phyloP scores from a whole-genome alignment of 1,140 invertebrate species.

The Diachasma alloeum region DNA sequence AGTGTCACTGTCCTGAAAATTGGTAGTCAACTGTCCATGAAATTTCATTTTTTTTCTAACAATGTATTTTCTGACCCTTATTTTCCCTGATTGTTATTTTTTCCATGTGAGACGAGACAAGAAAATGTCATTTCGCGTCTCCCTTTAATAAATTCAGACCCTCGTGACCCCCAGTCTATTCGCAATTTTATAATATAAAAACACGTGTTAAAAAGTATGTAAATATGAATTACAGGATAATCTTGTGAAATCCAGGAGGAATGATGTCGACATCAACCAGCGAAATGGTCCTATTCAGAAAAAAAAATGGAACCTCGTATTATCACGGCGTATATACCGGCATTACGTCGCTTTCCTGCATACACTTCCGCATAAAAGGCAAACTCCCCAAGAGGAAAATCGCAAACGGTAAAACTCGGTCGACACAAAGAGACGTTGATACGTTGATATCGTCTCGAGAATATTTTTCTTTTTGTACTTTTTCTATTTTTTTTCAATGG shows the following conservation, averaged over 20 bases:
- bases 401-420: slow-evolving; percentile 9
- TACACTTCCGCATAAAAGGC: not conserved
- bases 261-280: not conserved
- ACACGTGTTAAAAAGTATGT: not conserved
- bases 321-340: not conserved
- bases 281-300: not conserved
- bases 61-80: too few relatives aligned
- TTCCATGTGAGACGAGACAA: too few relatives aligned
- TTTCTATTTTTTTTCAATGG: not conserved
- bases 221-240: not conserved
- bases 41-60: too few relatives aligned
- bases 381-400: slow-evolving; percentile 7
- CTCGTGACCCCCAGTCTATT: too few relatives aligned
- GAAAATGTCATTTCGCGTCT: too few relatives aligned
- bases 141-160: too few relatives aligned
- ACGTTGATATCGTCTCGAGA: slow-evolving; percentile 1
- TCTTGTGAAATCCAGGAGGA: not conserved
- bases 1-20: too few relatives aligned
- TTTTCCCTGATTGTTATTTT: too few relatives aligned
- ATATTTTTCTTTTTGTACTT: not conserved
- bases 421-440: slow-evolving; percentile 7
- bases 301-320: not conserved
- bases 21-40: too few relatives aligned
- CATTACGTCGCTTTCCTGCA: not conserved
- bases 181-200: not conserved